These are phyloP conservation scores for Xanthorhoe spadicearia DNA, from an alignment of 2,888 invertebrate genomes.

Conservation along the genomic window DNA sequence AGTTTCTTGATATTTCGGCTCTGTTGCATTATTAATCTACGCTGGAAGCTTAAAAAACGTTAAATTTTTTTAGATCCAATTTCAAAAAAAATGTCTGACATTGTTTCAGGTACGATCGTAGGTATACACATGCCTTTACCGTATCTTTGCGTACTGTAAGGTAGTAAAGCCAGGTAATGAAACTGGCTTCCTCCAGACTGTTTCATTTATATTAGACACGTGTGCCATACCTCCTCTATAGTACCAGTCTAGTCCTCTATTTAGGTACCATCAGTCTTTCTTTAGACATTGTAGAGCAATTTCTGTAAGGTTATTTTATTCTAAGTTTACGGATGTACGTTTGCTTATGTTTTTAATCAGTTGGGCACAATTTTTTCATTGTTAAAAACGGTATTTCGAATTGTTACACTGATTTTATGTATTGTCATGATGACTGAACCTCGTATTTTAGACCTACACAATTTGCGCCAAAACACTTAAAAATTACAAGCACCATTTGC, in stretches of 20 bases:
- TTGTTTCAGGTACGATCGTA: too few species aligned
- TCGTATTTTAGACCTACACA: background rate
- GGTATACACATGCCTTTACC: background rate
- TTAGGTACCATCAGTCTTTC: conserved; percentile 6
- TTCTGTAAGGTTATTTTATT: background rate
- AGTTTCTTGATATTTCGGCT: too few species aligned
- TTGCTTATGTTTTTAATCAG: background rate
- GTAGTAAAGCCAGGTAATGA: conserved; percentile 34
- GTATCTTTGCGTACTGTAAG: background rate
- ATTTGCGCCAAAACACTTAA: conserved; percentile 50
- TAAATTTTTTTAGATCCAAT: too few species aligned
- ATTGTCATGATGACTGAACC: background rate
- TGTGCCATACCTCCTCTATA: conserved; percentile 11
- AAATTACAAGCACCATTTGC: conserved; percentile 69
- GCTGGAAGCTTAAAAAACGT: too few species aligned
- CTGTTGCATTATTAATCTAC: too few species aligned
- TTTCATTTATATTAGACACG: conserved; percentile 45
- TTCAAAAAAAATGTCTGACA: too few species aligned
- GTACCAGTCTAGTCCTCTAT: too few species aligned
- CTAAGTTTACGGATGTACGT: background rate
- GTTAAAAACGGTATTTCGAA: too few species aligned
- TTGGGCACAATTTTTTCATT: too few species aligned
- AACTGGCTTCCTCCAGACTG: conserved; percentile 47
- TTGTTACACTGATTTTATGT: too few species aligned
- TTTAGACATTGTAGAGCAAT: background rate